phyloP scores from a whole-genome alignment of 2,888 invertebrate species.

The Scrobipalpa costella region DNA sequence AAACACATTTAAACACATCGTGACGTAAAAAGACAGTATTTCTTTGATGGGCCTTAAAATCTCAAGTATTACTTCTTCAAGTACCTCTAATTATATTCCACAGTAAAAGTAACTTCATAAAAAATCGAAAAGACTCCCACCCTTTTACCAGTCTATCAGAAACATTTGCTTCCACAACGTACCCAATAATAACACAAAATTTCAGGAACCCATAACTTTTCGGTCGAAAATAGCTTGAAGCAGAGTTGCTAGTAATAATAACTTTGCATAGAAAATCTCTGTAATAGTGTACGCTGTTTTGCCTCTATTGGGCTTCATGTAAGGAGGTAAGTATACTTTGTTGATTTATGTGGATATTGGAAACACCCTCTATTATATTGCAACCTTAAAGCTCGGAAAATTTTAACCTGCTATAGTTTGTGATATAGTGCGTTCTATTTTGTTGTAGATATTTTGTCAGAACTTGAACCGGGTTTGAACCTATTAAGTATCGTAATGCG shows the following conservation, averaged over 20 bases:
- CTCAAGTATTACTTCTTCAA: no score
- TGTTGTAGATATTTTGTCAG: no score
- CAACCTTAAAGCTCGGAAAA: not conserved
- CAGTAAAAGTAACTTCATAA: no score
- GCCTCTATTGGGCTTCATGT: not conserved
- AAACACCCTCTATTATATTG: conserved; percentile 14
- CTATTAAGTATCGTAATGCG: no score
- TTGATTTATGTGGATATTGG: conserved; percentile 17
- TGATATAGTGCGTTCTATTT: not conserved
- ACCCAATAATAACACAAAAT: not conserved
- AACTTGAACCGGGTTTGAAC: no score
- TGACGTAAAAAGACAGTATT: no score
- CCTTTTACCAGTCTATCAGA: not conserved
- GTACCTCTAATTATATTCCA: no score
- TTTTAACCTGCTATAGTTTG: not conserved
- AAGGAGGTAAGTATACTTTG: not conserved
- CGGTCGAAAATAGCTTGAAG: conserved; percentile 3
- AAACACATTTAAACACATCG: no score
- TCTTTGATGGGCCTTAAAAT: no score
- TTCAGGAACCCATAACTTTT: not conserved
- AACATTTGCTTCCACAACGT: not conserved
- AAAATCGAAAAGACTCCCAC: no score
- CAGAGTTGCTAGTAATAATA: conserved; percentile 2
- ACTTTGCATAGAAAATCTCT: conserved; percentile 17
- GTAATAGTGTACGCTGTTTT: not conserved